phyloP scores from a whole-genome alignment of 2,888 invertebrate species.

The Tachina grossa region DNA sequence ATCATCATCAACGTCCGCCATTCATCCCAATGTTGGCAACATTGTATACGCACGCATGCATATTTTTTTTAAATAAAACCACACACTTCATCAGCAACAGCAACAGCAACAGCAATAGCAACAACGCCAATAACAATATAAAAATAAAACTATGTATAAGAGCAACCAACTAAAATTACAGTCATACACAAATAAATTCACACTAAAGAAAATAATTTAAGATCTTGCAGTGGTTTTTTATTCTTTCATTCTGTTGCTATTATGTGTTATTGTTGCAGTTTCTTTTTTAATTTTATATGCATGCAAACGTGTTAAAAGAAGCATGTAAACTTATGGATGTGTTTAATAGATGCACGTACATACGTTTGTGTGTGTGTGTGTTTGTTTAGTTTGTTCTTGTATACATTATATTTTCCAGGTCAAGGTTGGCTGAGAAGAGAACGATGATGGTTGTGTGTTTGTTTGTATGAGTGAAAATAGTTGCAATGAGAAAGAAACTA shows the following conservation, averaged over 20 bases:
- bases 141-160: constrained; percentile 21
- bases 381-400: background rate
- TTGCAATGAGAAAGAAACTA: constrained; percentile 23
- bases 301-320: constrained; percentile 28
- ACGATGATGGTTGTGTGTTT: constrained; percentile 40
- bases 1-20: constrained; percentile 1
- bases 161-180: background rate
- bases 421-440: constrained; percentile 78
- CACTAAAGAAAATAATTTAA: constrained; percentile 62
- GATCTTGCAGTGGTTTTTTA: constrained; percentile 59
- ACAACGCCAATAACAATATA: constrained; percentile 18
- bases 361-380: background rate
- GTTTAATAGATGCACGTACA: background rate
- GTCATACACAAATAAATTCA: constrained; percentile 30
- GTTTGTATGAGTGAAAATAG: constrained; percentile 18
- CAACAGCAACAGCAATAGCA: constrained; percentile 11
- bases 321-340: background rate
- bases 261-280: constrained; percentile 26
- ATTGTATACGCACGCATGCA: background rate
- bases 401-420: constrained; percentile 78
- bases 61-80: constrained; percentile 4
- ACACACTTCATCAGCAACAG: constrained; percentile 6
- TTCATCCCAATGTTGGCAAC: constrained; percentile 9
- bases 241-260: constrained; percentile 8
- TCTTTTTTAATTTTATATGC: constrained; percentile 13